phyloP scores from a whole-genome alignment of 1,140 invertebrate species.

The Drosophila cardini region DNA sequence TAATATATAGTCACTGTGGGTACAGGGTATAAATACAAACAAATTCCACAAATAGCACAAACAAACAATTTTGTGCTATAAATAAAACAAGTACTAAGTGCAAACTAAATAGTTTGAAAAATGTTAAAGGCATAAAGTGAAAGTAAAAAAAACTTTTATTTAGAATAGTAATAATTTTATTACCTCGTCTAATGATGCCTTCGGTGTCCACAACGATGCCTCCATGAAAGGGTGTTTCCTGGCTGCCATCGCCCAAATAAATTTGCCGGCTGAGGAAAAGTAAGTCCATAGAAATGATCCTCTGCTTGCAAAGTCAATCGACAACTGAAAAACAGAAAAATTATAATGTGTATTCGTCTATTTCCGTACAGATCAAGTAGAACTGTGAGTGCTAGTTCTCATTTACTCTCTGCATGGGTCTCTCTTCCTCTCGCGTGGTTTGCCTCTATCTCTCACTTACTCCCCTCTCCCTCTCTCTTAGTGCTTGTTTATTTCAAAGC shows the following conservation, averaged over 20 bases:
- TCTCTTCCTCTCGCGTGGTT: background rate
- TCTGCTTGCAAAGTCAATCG: background rate
- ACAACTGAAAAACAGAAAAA: conserved; percentile 22
- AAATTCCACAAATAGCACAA: background rate
- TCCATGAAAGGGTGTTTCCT: conserved; percentile 62
- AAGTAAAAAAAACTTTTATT: no score
- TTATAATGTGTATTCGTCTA: background rate
- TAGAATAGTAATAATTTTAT: no score
- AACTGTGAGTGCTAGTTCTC: background rate
- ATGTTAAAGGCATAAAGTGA: background rate
- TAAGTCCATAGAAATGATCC: conserved; percentile 69
- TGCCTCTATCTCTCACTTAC: no score
- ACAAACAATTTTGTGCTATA: no score
- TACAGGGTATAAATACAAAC: conserved; percentile 1
- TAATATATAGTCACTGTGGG: background rate
- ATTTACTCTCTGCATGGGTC: background rate
- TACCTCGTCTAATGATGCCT: conserved; percentile 72
- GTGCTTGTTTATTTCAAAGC: conserved; percentile 1
- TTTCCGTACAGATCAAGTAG: conserved; percentile 23
- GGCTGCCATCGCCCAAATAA: conserved; percentile 66
- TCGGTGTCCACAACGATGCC: conserved; percentile 80
- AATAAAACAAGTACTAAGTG: no score
- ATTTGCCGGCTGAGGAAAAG: conserved; percentile 81
- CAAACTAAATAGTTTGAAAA: background rate
- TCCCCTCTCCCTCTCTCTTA: background rate